A percentile compares a stretch with the other conserved stretches of the same genome.
These are phyloP conservation scores for Toxotes chatareus DNA, from an alignment of 2,113 vertebrate species.

Conservation along the genomic window DNA sequence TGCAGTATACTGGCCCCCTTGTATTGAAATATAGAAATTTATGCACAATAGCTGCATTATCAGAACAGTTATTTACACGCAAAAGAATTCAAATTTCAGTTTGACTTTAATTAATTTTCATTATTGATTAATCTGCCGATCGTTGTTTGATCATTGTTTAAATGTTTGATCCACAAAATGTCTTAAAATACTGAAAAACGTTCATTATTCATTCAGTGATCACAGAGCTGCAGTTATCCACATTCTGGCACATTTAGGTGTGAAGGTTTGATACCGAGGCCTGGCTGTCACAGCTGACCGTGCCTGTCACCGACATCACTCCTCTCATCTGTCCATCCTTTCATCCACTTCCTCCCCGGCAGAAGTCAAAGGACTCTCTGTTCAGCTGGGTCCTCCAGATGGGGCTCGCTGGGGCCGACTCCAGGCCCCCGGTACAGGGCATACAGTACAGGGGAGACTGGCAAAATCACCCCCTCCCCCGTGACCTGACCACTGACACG, in stretches of 20 bases:
- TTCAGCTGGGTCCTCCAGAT: slow-evolving; percentile 59
- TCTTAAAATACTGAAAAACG: too few species aligned
- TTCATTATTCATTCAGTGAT: too few species aligned
- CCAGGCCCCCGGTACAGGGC: not conserved
- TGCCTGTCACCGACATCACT: slow-evolving; percentile 78
- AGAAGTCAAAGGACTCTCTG: slow-evolving; percentile 65
- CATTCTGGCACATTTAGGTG: not conserved
- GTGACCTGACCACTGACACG: slow-evolving; percentile 15
- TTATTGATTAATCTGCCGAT: too few species aligned
- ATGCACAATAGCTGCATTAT: too few species aligned
- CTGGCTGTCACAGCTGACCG: slow-evolving; percentile 38
- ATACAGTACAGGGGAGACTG: not conserved
- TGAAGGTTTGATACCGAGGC: not conserved
- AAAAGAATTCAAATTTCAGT: too few species aligned
- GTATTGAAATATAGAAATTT: too few species aligned
- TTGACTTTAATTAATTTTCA: too few species aligned
- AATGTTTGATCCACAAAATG: too few species aligned
- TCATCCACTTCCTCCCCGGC: slow-evolving; percentile 60
- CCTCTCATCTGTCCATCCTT: slow-evolving; percentile 45
- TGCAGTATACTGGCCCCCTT: too few species aligned
- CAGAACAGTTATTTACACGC: too few species aligned
- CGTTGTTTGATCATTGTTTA: too few species aligned
- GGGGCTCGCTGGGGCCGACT: slow-evolving; percentile 29
- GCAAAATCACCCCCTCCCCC: not conserved
- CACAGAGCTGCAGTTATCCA: too few species aligned